A percentile compares a stretch with the other conserved stretches of the same genome.
Evolutionary conservation across 2,888 invertebrate species (phyloP).

Genomic region (Parthenolecanium corni): DNA sequence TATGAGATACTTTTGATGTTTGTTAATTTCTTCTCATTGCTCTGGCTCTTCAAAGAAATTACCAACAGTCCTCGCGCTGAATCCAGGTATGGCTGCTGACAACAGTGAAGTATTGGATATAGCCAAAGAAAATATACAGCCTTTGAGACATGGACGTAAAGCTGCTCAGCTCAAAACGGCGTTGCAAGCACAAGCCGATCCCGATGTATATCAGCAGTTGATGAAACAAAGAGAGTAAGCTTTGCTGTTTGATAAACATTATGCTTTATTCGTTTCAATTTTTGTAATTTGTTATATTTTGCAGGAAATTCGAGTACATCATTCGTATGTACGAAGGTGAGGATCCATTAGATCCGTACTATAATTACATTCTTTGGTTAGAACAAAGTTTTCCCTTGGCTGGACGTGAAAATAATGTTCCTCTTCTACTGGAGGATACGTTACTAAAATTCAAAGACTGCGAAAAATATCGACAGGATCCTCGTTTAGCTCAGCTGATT

Average conservation of each 20-base stretch:
- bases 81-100: slow-evolving; percentile 22
- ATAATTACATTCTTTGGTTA: slow-evolving; percentile 79
- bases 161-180: slow-evolving; percentile 65
- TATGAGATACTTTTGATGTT: too few species aligned
- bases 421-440: slow-evolving; percentile 66
- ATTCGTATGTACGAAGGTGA: slow-evolving; percentile 69
- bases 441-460: slow-evolving; percentile 67
- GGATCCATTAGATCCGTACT: slow-evolving; percentile 81
- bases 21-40: too few species aligned
- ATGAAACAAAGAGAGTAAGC: slow-evolving; percentile 57
- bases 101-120: slow-evolving; percentile 38
- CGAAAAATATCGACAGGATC: slow-evolving; percentile 69
- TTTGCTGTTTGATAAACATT: neutral
- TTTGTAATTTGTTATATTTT: neutral
- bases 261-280: neutral
- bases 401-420: slow-evolving; percentile 70
- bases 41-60: too few species aligned
- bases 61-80: too few species aligned
- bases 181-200: slow-evolving; percentile 60
- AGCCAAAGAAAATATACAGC: slow-evolving; percentile 89
- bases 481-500: slow-evolving; percentile 73
- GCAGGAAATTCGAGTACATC: slow-evolving; percentile 65
- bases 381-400: slow-evolving; percentile 85
- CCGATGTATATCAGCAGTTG: slow-evolving; percentile 54
- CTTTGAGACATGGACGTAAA: slow-evolving; percentile 76